Conservation (phyloP, 2,888 invertebrate species). For the Lasioglossum morio region DNA sequence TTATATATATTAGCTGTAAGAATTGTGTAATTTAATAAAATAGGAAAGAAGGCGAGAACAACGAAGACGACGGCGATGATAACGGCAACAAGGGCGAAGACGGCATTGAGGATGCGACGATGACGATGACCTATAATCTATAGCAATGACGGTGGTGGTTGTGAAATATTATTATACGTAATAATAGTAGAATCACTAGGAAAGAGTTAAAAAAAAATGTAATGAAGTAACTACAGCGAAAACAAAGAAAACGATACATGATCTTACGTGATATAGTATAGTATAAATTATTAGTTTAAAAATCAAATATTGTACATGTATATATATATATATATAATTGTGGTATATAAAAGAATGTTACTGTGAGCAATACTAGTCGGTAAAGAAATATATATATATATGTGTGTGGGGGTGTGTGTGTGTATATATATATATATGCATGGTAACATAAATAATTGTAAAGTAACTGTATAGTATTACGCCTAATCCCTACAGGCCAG, state of each 20-base stretch:
- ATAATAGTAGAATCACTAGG: not conserved
- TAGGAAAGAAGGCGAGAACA: not conserved
- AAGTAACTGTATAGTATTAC: conserved; percentile 10
- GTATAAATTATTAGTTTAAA: conserved; percentile 16
- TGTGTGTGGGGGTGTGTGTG: too few species aligned
- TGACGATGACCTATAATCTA: not conserved
- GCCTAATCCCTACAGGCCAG: conserved; percentile 2
- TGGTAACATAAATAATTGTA: conserved; percentile 48
- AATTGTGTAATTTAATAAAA: not conserved
- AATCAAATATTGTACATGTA: conserved; percentile 10
- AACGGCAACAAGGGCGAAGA: not conserved
- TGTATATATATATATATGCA: too few species aligned
- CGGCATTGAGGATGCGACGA: not conserved
- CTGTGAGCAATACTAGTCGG: conserved; percentile 11
- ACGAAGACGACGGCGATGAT: not conserved
- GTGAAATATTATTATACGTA: not conserved
- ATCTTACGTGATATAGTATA: not conserved
- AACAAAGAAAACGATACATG: conserved; percentile 14
- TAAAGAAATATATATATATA: not conserved
- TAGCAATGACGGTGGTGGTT: not conserved
- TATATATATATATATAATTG: not conserved
- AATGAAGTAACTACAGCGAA: not conserved
- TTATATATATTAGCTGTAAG: not conserved
- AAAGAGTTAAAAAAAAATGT: conserved; percentile 11
- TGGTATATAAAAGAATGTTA: conserved; percentile 3